Base-by-base conservation (phyloP, 2,113 vertebrate genomes). In the Hemiprocne comata region DNA sequence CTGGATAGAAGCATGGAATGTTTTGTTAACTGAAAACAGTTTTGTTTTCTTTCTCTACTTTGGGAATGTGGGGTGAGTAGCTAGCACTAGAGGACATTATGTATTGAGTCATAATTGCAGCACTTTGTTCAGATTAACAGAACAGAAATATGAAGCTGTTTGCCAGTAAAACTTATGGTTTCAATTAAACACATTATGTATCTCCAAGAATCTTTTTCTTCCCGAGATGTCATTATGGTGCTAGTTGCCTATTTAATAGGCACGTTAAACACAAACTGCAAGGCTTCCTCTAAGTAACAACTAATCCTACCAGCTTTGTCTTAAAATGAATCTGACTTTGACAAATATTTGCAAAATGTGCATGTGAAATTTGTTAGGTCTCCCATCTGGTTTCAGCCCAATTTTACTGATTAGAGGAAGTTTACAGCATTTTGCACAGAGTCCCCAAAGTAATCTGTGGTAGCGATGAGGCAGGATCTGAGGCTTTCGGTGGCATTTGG, bases 1-100 rank as follows among this genome's bases (percentile, higher is more conserved):
- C 98, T 98, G 96, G 74, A 95, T 98, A 98, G 97, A 98, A 96
- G 95, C 93, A 87, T 53, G 97, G 96, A 61, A 97, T 87, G 87
- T 89, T 91, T 97, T 79, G 50, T 96, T 97, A 95, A 93, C 76
- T 87, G 90, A 79, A 58, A 84, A 6, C 83, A 90, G 60, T 86
- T 92, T 74, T 48, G 81, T 80, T 85, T 93, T 86, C 91, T 85
- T 93, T 90, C 93, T 91, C 58, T 91, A 80, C 85, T 96, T 44
- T 0, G 65, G 92, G 74, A 94, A 51, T 71, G 90, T 58, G 85
- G 93, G 94, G 73, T 1, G 77, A 94, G 91, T 46, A 92, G 93
- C 92, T 46, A 92, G 93, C 92, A 89, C 93, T 87, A 92, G 87
- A 96, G 93, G 87, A 95, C 91, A 55, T 91, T 72, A 69, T 90